Evolutionary conservation across 2,888 invertebrate species (phyloP), one percentile per base, ranked within the genome.

Genomic region (Tipula confusa): DNA sequence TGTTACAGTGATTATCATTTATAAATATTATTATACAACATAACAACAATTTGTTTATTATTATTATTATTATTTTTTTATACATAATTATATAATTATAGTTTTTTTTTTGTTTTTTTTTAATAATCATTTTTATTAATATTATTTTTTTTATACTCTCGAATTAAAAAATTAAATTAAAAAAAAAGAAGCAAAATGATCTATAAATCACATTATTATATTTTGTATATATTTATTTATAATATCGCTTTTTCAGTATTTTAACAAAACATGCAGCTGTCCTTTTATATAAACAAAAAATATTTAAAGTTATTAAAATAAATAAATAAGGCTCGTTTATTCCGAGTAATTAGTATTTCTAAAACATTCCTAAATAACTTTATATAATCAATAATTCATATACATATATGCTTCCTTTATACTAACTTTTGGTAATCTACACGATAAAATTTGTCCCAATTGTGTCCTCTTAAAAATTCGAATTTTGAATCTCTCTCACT

Each of bases 1-100:
- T 98, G 97, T 91, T 98, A 87, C 96, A 97, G 91, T 97, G 29
- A 83, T 28, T 36, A 36, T 36, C 28, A 31, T 48, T 11, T 13
- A 38, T 48, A 48, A n/a, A 7, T 48, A 48, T 18, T 48, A 29
- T 81, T 81, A 31, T 82, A 11, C 33, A 82, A 82, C 18, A 18
- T 29, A 33, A 33, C 18, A 24, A 18, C 9, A n/a, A 18, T 82
- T 33, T 33, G 31, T 33, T 81, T 81, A 81, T 81, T 29, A n/a
- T n/a, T n/a, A n/a, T n/a, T n/a, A n/a, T 29, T 64, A 5, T 18
- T 64, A n/a, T 79, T 79, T 79, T 80, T 81, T 81, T 81, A 29
- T 79, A 24, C 24, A 24, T 79, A n/a, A n/a, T n/a, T n/a, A 82
- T 6, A 82, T 82, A 82, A 33, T 82, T 18, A 29, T 82, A 82